Conservation (phyloP, 2,888 invertebrate genomes). For the Drosophila formosana region DNA sequence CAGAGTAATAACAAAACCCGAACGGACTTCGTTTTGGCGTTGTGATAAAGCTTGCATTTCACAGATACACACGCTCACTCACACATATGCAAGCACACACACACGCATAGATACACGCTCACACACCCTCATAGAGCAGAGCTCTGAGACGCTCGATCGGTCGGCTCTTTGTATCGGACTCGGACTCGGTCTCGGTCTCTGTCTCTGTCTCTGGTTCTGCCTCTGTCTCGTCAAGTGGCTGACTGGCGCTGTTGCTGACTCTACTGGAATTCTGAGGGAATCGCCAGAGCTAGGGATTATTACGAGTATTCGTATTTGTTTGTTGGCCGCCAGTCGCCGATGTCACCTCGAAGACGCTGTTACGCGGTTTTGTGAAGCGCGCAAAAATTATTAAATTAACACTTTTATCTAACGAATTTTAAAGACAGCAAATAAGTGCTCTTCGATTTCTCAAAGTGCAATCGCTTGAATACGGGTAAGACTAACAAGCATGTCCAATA, state of each 20-base stretch:
- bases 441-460: conserved; percentile 11
- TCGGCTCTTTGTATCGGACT: conserved; percentile 53
- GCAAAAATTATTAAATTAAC: conserved; percentile 16
- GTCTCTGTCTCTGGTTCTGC: conserved; percentile 16
- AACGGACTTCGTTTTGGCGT: conserved; percentile 60
- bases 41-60: conserved; percentile 69
- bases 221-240: conserved; percentile 44
- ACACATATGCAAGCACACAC: background rate
- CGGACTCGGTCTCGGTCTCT: conserved; percentile 11
- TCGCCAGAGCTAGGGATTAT: conserved; percentile 61
- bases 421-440: background rate
- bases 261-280: conserved; percentile 59
- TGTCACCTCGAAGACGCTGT: conserved; percentile 76
- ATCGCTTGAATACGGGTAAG: conserved; percentile 42
- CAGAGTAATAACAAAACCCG: conserved; percentile 34
- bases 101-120: conserved; percentile 29
- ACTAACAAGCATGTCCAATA: conserved; percentile 4
- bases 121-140: conserved; percentile 27
- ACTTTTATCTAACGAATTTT: conserved; percentile 3
- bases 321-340: conserved; percentile 72
- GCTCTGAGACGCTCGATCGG: conserved; percentile 64
- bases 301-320: conserved; percentile 49
- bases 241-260: conserved; percentile 38
- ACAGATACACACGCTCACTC: conserved; percentile 25
- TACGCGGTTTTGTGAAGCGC: conserved; percentile 58